Base-by-base conservation (phyloP, 1,140 invertebrate genomes). In the Dufourea novaeangliae region DNA sequence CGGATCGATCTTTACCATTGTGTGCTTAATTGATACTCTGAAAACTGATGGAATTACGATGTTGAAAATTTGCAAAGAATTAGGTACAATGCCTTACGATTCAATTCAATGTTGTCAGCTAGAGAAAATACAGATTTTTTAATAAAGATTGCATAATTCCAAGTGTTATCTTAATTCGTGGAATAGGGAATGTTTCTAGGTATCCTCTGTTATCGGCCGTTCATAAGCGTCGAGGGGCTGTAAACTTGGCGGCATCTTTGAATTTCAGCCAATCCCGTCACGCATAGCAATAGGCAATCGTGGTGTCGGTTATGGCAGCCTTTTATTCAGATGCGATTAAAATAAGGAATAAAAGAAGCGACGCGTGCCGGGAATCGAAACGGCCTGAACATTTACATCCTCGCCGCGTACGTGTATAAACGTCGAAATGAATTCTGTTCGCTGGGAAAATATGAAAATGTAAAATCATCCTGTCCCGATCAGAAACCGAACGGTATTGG, bases 271-370 rank as follows among this genome's bases (percentile, higher is more conserved):
- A 61, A 64, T 76, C 75, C 34, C 67, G 59, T 57, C 68, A 57
- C 50, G 79, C 74, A 72, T 79, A 82, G 68, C 67, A 72, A 79
- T 66, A 39, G 44, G 44, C 41, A 20, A 61, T 41, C 27, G 22
- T 29, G 44, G 50, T 41, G 69, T 39, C 27, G 44, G 56, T 66
- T 70, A 71, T 61, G 2, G 34, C 44, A n/a, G 63, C 29, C 37
- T 57, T 77, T 71, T 78, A 61, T 70, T 64, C 66, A 64, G 25
- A 22, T 27, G 52, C 62, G 67, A 77, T 80, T 77, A 79, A 70
- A 62, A 79, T 79, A 82, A 73, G 68, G 62, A 79, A 78, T 62
- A 62, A 77, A 77, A 71, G 75, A 77, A 62, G 20, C 25, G 46
- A n/a, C 57, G 57, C 68, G 75, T 70, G 68, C 59, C 56, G 27